These are phyloP conservation scores for Alloplasta piceator DNA, from an alignment of 2,888 invertebrate species.

Conservation along the genomic window DNA sequence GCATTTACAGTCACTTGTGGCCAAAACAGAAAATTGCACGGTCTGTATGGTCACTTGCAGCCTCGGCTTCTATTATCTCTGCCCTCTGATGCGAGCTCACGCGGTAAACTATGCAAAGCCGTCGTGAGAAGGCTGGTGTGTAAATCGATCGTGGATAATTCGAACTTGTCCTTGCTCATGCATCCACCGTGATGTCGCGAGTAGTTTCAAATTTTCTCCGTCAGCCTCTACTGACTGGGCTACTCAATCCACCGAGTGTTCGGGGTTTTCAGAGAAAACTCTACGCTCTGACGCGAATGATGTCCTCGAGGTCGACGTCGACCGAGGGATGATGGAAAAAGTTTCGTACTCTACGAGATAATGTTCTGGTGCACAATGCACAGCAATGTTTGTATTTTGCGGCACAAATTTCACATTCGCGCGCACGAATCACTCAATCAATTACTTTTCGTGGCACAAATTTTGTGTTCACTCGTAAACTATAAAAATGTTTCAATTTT, in stretches of 20 bases:
- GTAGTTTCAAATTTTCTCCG: conserved; percentile 3
- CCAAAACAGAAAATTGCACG: conserved; percentile 2
- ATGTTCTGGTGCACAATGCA: background rate
- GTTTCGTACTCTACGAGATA: background rate
- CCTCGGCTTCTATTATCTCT: background rate
- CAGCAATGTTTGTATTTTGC: background rate
- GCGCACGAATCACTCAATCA: background rate
- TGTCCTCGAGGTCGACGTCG: background rate
- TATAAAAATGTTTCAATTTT: background rate
- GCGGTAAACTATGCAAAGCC: conserved; percentile 1
- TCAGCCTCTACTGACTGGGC: background rate
- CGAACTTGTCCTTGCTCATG: background rate
- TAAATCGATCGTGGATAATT: background rate
- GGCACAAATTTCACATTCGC: background rate
- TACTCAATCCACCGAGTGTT: conserved; percentile 1
- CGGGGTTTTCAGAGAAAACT: background rate
- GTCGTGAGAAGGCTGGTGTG: conserved; percentile 5
- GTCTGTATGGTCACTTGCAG: conserved; percentile 4
- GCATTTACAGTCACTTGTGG: background rate
- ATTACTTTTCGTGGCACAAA: background rate
- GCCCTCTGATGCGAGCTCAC: background rate
- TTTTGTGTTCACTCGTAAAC: background rate
- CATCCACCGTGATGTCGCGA: background rate
- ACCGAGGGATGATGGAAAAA: background rate
- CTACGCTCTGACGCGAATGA: background rate